Percentiles rank a stretch among this genome's conserved stretches.
phyloP scores from a whole-genome alignment of 2,888 invertebrate species.

The Stegophylla sp. region DNA sequence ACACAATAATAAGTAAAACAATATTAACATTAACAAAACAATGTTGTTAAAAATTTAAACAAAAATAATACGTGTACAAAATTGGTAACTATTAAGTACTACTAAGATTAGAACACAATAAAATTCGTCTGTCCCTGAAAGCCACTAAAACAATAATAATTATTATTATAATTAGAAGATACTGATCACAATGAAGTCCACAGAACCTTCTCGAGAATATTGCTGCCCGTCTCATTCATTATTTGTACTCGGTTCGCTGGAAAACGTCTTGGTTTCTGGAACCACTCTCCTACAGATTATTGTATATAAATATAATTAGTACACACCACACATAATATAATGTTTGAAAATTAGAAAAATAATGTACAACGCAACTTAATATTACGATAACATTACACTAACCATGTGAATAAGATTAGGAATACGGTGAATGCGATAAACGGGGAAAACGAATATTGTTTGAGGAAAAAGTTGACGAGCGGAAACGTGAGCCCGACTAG shows the following conservation, averaged over 20 bases:
- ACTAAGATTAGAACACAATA: too few relatives aligned
- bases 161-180: background rate
- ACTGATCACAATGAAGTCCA: background rate
- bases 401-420: conserved; percentile 47
- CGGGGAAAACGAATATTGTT: conserved; percentile 40
- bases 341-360: too few relatives aligned
- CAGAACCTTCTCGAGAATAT: background rate
- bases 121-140: too few relatives aligned
- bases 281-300: conserved; percentile 34
- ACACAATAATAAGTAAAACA: too few relatives aligned
- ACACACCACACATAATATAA: background rate
- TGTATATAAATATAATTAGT: background rate
- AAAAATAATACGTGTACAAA: too few relatives aligned
- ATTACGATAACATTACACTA: too few relatives aligned
- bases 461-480: background rate
- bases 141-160: background rate
- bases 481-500: conserved; percentile 71
- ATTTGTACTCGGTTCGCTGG: background rate
- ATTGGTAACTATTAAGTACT: too few relatives aligned
- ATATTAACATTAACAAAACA: too few relatives aligned
- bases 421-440: conserved; percentile 21
- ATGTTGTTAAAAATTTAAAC: too few relatives aligned
- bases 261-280: conserved; percentile 36
- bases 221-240: background rate
- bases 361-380: too few relatives aligned